Base-by-base conservation (phyloP, 2,797 vertebrate species). In the Syncerus caffer region DNA sequence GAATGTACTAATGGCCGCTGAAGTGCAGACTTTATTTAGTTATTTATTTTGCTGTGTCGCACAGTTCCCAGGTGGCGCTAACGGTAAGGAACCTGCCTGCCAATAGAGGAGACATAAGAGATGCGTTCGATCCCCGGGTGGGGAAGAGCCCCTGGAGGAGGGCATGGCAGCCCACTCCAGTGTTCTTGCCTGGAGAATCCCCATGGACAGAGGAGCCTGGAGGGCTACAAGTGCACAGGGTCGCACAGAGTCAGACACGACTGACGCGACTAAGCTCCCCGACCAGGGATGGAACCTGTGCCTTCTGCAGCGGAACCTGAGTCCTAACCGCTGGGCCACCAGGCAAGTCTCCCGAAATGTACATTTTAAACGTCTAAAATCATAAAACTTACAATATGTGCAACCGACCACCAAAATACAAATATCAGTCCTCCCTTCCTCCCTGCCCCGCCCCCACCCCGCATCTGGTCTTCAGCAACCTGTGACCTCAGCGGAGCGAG, bases 1-100 rank as follows among this genome's bases (percentile, higher is more conserved):
- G n/a, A 53, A 23, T 6, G 7, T 1, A 3, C 9, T 2, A 3
- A 15, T 4, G 0, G 34, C 62, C 9, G 2, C 29, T 0, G 51
- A 38, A 10, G 2, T 4, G 19, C 21, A 42, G 11, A 14, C 34
- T 42, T 42, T 0, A 1, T 71, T 38, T 34, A 12, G 34, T 13
- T 2, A 38, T 38, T 23, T 23, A 13, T 21, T 38, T 6, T 38
- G 34, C 10, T 1, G 19, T 38, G 34, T 13, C 2, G 5, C 67
- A 38, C 64, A 13, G 67, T 3, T 38, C 67, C 67, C 19, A 38
- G 67, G 34, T 21, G 5, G 67, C 2, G 1, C 19, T 71, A 23
- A 23, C 1, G 19, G 19, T 23, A 12, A 38, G 34, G 34, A 71
- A 6, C 34, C 67, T 19, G 2, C 34, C 67, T 23, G 34, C 34